phyloP scores from a whole-genome alignment of 2,797 vertebrate genomes.

The Helicolenus hilgendorfi region DNA sequence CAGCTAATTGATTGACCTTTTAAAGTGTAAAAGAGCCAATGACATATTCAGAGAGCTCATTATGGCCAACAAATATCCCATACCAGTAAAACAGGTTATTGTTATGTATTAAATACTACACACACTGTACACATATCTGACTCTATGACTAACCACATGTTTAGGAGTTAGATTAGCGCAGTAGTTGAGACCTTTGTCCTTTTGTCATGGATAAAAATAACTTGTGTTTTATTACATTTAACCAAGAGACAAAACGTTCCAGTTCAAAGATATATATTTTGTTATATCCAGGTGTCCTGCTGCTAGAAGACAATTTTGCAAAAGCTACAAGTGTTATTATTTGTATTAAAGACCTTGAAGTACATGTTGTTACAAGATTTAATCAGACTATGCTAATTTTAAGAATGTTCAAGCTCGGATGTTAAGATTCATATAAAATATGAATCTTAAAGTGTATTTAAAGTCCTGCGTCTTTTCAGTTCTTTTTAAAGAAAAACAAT shows the following conservation, averaged over 20 bases:
- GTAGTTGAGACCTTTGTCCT: not conserved
- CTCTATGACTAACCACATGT: not conserved
- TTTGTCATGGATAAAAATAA: not conserved
- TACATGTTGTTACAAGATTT: not conserved
- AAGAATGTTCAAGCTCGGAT: not conserved
- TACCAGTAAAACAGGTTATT: not conserved
- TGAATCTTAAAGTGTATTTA: not conserved
- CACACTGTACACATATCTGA: conserved; percentile 1
- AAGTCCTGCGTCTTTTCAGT: not conserved
- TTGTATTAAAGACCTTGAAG: not conserved
- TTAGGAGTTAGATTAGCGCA: not conserved
- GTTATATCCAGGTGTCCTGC: not conserved
- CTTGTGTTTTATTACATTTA: conserved; percentile 9
- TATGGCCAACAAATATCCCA: not conserved
- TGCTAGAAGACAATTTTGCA: not conserved
- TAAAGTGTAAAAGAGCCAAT: not conserved
- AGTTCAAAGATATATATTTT: not conserved
- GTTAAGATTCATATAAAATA: not conserved
- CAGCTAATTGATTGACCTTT: not conserved
- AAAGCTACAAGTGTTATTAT: not conserved
- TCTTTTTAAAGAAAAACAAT: not conserved
- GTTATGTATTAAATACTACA: not conserved
- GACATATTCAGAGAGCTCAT: not conserved
- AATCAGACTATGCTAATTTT: not conserved
- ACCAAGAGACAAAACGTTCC: not conserved